Evolutionary conservation across 1,140 invertebrate genomes (phyloP), one percentile per base, ranked within the genome.

Genomic region (Archivesica marissinica): DNA sequence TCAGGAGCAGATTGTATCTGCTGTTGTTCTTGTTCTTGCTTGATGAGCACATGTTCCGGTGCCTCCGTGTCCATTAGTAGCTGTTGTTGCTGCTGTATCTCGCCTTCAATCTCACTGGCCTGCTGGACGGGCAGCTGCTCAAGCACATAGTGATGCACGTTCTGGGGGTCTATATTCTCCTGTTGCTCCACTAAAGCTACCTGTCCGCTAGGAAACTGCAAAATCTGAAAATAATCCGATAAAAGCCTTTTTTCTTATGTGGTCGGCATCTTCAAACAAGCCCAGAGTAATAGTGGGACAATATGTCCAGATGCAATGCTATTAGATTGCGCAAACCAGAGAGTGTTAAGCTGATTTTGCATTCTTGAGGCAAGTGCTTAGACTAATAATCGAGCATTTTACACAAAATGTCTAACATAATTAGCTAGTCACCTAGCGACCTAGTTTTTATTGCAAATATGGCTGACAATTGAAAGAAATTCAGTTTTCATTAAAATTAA

Each of bases 141-240:
- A 52, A 88, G 81, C 20, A 87, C 68, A 33, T 61, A 72, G 20
- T 86, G 86, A 54, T 86, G 86, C 13, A 85, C 75, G 33, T 82
- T 78, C 68, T 87, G 82, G 20, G 89, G 88, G 52, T 91, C 90
- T 56, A 91, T 88, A 30, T 89, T 88, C 68, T 91, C 89, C 35
- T 89, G 88, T 23, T 88, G 84, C 47, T 91, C 91, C 30, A 91
- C 86, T 30, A 90, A 66, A 13, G 90, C 90, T 81, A 90, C 89
- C 84, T 84, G 88, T 39, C 86, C 77, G n/a, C 88, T 86, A 6
- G 86, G 41, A 59, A 87, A 76, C 77, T 89, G 88, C 38, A 89
- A 61, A 59, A 85, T 82, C 68, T 88, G 87, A 2, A 33, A 72
- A 28, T 50, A 33, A 56, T 47, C 44, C 44, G 9, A 11, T 9